A percentile compares a stretch with the other conserved stretches of the same genome.
phyloP scores from a whole-genome alignment of 2,888 invertebrate genomes.

The Sericinus montela region DNA sequence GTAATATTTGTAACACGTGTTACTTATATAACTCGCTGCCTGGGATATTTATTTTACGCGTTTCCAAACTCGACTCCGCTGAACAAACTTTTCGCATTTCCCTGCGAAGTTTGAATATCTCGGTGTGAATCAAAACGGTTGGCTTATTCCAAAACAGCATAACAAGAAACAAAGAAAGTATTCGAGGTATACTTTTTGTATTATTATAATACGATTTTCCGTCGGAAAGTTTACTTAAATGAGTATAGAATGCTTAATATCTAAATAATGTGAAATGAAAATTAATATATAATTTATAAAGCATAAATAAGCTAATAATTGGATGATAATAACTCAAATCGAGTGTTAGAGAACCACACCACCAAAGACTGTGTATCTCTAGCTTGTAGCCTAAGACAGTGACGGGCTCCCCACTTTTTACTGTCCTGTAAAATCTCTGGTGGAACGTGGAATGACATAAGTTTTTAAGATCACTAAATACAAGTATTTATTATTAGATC shows the following conservation, averaged over 20 bases:
- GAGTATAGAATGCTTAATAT: background rate
- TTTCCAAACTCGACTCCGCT: conserved; percentile 7
- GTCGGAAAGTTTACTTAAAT: conserved; percentile 5
- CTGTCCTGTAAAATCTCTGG: no score
- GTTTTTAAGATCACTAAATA: no score
- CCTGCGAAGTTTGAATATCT: conserved; percentile 13
- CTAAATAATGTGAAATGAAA: background rate
- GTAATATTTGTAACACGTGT: conserved; percentile 13
- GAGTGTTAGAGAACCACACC: no score
- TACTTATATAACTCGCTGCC: background rate
- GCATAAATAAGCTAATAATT: no score
- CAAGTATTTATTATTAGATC: no score
- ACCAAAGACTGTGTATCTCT: no score
- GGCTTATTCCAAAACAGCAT: conserved; percentile 17
- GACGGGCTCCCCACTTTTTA: no score
- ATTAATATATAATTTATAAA: background rate
- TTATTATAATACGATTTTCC: conserved; percentile 10
- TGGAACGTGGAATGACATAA: no score
- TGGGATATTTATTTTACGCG: conserved; percentile 14
- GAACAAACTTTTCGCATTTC: conserved; percentile 19
- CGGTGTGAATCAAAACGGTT: conserved; percentile 19
- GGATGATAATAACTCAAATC: no score
- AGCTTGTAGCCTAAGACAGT: no score
- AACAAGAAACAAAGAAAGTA: conserved; percentile 19
- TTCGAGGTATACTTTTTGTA: conserved; percentile 15